phyloP scores from a whole-genome alignment of 1,140 invertebrate genomes.

The Cephus cinctus region DNA sequence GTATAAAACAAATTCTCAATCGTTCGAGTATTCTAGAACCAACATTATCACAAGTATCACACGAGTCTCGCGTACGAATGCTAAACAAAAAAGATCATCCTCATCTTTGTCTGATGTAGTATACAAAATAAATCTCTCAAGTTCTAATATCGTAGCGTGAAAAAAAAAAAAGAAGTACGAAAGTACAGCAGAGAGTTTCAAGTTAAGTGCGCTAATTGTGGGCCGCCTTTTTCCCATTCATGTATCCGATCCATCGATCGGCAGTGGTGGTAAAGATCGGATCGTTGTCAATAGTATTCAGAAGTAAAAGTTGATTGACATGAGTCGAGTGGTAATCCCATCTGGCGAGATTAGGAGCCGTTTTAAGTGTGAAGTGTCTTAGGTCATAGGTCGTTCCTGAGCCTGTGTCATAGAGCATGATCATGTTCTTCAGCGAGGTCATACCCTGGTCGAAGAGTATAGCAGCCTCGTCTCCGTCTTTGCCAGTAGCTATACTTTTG shows the following conservation, averaged over 20 bases:
- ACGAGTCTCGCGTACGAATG: too few relatives aligned
- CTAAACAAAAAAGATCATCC: too few relatives aligned
- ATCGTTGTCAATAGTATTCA: conserved; percentile 86
- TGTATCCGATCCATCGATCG: conserved; percentile 92
- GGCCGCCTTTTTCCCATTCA: conserved; percentile 89
- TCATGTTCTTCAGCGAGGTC: conserved; percentile 82
- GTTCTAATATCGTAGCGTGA: too few relatives aligned
- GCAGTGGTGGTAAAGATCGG: conserved; percentile 82
- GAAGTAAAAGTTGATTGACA: conserved; percentile 90
- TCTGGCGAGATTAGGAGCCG: conserved; percentile 86
- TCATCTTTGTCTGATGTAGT: too few relatives aligned
- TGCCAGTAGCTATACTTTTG: conserved; percentile 66
- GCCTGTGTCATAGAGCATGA: conserved; percentile 93
- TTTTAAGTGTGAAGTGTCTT: conserved; percentile 84
- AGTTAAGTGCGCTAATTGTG: conserved; percentile 71
- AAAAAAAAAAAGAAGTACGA: too few relatives aligned
- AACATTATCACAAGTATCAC: too few relatives aligned
- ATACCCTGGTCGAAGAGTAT: conserved; percentile 84
- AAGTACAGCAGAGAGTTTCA: neutral
- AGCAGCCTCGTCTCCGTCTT: conserved; percentile 63
- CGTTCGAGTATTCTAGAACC: too few relatives aligned
- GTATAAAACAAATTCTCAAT: too few relatives aligned
- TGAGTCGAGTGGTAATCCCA: conserved; percentile 99
- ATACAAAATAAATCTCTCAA: too few relatives aligned
- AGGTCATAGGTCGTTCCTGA: conserved; percentile 97